Evolutionary conservation across 2,797 vertebrate genomes (phyloP).

Genomic region (Artibeus lituratus): DNA sequence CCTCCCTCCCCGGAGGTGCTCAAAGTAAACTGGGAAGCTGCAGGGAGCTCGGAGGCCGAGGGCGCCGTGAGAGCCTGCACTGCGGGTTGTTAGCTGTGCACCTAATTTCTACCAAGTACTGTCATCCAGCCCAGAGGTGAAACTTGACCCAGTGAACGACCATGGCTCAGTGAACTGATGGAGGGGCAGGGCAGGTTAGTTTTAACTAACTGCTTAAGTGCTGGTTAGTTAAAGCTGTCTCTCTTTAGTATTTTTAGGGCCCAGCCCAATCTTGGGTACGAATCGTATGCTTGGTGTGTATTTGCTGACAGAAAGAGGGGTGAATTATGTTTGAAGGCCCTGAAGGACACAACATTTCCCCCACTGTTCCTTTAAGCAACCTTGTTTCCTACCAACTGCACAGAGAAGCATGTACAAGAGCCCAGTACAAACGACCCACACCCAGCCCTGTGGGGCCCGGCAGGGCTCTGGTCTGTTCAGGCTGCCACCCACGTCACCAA

Average conservation of each 20-base stretch:
- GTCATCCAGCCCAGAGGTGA: neutral
- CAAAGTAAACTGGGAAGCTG: neutral
- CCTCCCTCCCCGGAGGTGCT: neutral
- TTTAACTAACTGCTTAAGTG: too few relatives aligned
- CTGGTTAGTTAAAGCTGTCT: neutral
- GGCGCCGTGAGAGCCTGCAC: accelerated
- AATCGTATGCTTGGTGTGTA: neutral
- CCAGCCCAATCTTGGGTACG: neutral
- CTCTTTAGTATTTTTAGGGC: neutral
- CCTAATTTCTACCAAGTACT: neutral
- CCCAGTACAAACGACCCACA: neutral
- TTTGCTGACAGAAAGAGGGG: neutral
- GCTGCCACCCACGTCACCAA: accelerated
- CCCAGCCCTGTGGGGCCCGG: neutral
- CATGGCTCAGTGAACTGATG: neutral
- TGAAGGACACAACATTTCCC: neutral
- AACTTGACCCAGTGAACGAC: neutral
- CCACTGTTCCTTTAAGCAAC: neutral
- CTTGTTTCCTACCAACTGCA: neutral
- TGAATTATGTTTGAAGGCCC: neutral
- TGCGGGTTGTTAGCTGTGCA: neutral
- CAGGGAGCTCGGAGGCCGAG: neutral
- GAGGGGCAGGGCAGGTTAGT: neutral
- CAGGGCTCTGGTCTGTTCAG: neutral
- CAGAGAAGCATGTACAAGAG: neutral